phyloP scores from a whole-genome alignment of 2,888 invertebrate genomes.

The Poecilobothrus nobilitatus region DNA sequence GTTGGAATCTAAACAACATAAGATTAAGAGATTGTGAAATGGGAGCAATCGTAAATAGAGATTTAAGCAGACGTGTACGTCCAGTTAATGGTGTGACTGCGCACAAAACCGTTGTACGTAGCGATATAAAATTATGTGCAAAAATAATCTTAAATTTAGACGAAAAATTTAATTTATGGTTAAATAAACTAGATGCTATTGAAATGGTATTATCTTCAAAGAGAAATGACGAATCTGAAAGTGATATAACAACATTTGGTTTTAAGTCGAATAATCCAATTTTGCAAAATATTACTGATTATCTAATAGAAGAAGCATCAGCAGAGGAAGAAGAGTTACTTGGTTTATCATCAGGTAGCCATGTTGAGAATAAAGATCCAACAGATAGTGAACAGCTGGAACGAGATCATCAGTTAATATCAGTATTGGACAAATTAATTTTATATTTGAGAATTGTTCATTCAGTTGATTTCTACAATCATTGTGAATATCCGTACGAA shows the following conservation, averaged over 20 bases:
- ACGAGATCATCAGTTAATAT: slow-evolving; percentile 60
- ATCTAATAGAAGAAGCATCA: slow-evolving; percentile 94
- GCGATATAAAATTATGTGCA: slow-evolving; percentile 88
- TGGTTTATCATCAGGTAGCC: slow-evolving; percentile 51
- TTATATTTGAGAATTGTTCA: slow-evolving; percentile 93
- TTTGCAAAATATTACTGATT: slow-evolving; percentile 93
- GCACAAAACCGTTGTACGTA: slow-evolving; percentile 78
- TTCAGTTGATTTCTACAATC: slow-evolving; percentile 98
- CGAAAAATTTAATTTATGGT: slow-evolving; percentile 73
- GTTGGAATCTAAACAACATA: slow-evolving; percentile 96
- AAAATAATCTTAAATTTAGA: slow-evolving; percentile 87
- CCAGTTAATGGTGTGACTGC: slow-evolving; percentile 84
- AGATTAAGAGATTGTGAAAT: slow-evolving; percentile 47
- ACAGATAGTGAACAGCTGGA: slow-evolving; percentile 52
- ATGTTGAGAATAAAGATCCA: slow-evolving; percentile 42
- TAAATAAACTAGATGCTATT: slow-evolving; percentile 23
- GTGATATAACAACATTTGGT: slow-evolving; percentile 46
- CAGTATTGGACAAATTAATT: slow-evolving; percentile 71
- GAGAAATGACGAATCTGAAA: background rate
- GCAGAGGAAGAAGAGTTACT: slow-evolving; percentile 95
- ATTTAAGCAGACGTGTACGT: slow-evolving; percentile 86
- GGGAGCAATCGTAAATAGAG: slow-evolving; percentile 89
- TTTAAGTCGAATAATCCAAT: slow-evolving; percentile 84
- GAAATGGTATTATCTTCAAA: background rate
- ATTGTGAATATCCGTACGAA: slow-evolving; percentile 97